Conservation (phyloP, 2,113 vertebrate species). For the Chitala chitala region DNA sequence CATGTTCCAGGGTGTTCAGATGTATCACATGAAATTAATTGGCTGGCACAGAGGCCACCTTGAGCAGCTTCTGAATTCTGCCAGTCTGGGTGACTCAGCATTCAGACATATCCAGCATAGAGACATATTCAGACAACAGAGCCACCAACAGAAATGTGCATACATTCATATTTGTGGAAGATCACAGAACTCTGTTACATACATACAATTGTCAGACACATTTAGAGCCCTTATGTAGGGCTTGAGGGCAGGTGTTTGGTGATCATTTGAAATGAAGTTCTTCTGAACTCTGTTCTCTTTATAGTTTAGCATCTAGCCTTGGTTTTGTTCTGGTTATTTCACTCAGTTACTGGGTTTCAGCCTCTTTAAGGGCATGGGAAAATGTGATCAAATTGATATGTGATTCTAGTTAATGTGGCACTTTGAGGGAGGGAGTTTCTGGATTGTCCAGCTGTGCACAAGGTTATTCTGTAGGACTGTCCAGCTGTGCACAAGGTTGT, state of each 20-base stretch:
- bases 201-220: neutral
- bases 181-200: neutral
- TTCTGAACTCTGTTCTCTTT: neutral
- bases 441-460: too few species aligned
- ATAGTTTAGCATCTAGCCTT: neutral
- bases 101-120: slow-evolving; percentile 9
- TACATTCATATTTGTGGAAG: neutral
- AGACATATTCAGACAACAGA: neutral
- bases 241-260: neutral
- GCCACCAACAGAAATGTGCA: neutral
- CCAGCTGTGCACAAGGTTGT: too few species aligned
- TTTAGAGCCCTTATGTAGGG: neutral
- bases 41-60: slow-evolving; percentile 20
- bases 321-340: too few species aligned
- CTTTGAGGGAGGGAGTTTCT: too few species aligned
- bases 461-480: too few species aligned
- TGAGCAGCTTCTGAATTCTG: slow-evolving; percentile 43
- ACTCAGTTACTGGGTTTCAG: too few species aligned
- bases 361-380: too few species aligned
- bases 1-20: slow-evolving; percentile 2
- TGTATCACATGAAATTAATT: slow-evolving; percentile 47
- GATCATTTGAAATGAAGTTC: neutral
- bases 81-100: slow-evolving; percentile 52
- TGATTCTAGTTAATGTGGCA: too few species aligned
- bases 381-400: too few species aligned